Conservation (phyloP, 2,113 vertebrate species). For the Entelurus aequoreus region DNA sequence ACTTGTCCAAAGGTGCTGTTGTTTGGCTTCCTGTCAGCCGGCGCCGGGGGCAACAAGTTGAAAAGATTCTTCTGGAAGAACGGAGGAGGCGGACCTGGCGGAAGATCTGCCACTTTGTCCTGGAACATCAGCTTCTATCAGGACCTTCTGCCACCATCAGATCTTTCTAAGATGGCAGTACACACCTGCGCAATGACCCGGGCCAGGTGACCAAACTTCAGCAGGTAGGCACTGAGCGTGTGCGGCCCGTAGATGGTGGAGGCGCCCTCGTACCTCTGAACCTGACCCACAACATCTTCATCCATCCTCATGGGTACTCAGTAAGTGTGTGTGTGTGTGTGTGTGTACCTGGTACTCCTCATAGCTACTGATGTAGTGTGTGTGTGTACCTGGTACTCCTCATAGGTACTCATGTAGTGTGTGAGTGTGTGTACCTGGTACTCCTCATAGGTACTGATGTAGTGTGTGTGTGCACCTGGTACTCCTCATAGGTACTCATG, state of each 20-base stretch:
- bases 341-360: too few relatives aligned
- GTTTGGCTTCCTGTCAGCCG: conserved; percentile 54
- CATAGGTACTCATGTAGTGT: too few relatives aligned
- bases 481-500: too few relatives aligned
- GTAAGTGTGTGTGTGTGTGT: too few relatives aligned
- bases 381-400: too few relatives aligned
- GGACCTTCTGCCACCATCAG: too few relatives aligned
- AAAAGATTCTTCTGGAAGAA: conserved; percentile 66
- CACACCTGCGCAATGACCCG: conserved; percentile 84
- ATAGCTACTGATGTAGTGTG: too few relatives aligned
- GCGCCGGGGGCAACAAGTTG: conserved; percentile 54
- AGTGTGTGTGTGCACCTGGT: too few relatives aligned
- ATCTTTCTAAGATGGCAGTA: too few relatives aligned
- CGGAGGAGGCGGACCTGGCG: conserved; percentile 78
- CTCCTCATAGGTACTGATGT: too few relatives aligned
- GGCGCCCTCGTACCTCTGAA: conserved; percentile 89
- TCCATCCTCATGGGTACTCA: too few relatives aligned
- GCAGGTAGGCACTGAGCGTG: conserved; percentile 88
- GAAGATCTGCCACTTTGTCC: conserved; percentile 71
- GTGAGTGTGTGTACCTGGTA: too few relatives aligned
- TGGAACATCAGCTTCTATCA: conserved; percentile 38
- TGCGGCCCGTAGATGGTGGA: conserved; percentile 95
- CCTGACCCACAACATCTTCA: conserved; percentile 54
- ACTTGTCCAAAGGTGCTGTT: conserved; percentile 80
- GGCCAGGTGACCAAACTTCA: conserved; percentile 79